A percentile compares a stretch with the other conserved stretches of the same genome.
These are phyloP conservation scores for Macrotis lagotis DNA, from an alignment of 2,113 vertebrate species.

Conservation along the genomic window DNA sequence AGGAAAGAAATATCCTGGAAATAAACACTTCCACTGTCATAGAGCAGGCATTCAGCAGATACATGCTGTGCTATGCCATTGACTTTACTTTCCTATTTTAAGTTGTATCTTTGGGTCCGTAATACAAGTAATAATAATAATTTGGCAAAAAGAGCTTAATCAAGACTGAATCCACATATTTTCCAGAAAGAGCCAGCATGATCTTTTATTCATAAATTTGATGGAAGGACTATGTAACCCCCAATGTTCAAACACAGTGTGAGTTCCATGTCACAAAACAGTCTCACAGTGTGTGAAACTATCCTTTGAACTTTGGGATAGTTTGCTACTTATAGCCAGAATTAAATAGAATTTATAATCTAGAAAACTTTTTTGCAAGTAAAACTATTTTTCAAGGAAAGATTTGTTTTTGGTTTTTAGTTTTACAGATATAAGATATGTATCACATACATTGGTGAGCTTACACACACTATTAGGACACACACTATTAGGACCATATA, in stretches of 20 bases:
- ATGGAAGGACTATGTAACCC: conserved; percentile 31
- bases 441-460: background rate
- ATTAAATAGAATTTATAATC: background rate
- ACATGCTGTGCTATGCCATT: conserved; percentile 64
- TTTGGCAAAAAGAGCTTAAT: conserved; percentile 73
- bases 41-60: conserved; percentile 60
- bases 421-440: conserved; percentile 18
- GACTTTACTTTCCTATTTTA: conserved; percentile 62
- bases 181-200: conserved; percentile 67
- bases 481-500: background rate
- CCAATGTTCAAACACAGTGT: background rate
- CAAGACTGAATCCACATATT: conserved; percentile 55
- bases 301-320: background rate
- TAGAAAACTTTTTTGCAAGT: conserved; percentile 24
- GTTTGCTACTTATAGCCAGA: background rate
- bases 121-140: conserved; percentile 78
- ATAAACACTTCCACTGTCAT: conserved; percentile 72
- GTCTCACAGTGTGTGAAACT: background rate
- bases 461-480: background rate
- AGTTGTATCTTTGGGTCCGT: conserved; percentile 73
- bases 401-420: background rate
- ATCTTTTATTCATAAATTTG: conserved; percentile 62
- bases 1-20: conserved; percentile 69
- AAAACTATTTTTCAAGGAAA: conserved; percentile 8
- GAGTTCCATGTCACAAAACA: background rate